These are phyloP conservation scores for Jaculus jaculus DNA, from an alignment of 2,113 vertebrate species.

Conservation along the genomic window DNA sequence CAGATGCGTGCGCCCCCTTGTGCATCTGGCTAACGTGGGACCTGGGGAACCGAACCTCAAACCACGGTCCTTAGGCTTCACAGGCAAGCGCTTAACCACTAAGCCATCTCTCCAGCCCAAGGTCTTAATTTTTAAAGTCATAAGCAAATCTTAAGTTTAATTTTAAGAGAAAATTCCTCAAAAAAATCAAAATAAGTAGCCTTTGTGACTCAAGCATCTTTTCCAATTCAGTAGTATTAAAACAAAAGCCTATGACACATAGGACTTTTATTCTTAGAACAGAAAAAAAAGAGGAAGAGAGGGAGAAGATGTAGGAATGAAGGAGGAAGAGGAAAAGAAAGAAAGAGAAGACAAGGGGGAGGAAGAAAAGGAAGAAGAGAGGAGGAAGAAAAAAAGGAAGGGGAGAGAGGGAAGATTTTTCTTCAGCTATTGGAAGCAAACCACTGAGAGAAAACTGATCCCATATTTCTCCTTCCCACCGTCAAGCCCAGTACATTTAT, in stretches of 20 bases:
- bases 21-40: no score
- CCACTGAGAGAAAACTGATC: not conserved
- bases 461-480: not conserved
- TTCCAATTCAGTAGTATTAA: not conserved
- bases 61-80: no score
- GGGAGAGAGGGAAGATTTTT: not conserved
- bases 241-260: not conserved
- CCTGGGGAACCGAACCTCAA: no score
- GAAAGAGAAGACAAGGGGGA: no score
- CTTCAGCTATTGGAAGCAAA: not conserved
- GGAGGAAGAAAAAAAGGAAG: no score
- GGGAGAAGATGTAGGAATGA: no score
- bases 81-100: no score
- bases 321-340: not conserved
- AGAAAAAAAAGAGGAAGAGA: not conserved
- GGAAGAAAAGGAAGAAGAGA: not conserved
- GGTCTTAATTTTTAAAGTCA: not conserved
- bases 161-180: not conserved
- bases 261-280: not conserved
- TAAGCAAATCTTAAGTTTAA: slow-evolving; percentile 38
- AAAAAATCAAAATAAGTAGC: slow-evolving; percentile 20
- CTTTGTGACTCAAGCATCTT: slow-evolving; percentile 17
- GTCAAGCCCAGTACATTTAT: not conserved
- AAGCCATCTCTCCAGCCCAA: no score
- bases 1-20: no score